Conservation (phyloP, 2,113 vertebrate species). For the Urocolius indicus region DNA sequence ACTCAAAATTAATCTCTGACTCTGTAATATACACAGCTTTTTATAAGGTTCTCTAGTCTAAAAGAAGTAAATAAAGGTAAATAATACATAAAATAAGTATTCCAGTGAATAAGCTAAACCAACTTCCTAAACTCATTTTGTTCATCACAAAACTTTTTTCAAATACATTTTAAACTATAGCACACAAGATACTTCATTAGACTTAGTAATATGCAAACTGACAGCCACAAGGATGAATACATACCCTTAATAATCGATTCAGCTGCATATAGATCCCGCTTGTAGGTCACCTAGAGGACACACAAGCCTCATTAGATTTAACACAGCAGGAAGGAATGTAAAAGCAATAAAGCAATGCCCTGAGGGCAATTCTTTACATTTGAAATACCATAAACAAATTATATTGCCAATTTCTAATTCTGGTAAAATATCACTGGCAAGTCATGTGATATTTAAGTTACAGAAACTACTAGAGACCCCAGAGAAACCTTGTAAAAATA, state of each 20-base stretch:
- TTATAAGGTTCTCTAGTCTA: not conserved
- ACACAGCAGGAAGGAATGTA: constrained; percentile 72
- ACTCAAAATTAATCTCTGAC: constrained; percentile 3
- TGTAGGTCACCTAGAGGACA: constrained; percentile 95
- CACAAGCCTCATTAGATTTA: constrained; percentile 75
- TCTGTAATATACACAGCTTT: not conserved
- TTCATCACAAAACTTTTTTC: constrained; percentile 19
- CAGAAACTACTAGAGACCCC: not conserved
- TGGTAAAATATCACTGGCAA: constrained; percentile 32
- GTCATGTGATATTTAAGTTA: constrained; percentile 15
- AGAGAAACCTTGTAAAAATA: not conserved
- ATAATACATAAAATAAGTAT: constrained; percentile 20
- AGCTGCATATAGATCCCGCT: constrained; percentile 90
- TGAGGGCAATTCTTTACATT: constrained; percentile 61
- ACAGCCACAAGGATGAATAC: constrained; percentile 66
- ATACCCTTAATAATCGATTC: constrained; percentile 96
- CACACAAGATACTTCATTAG: constrained; percentile 20
- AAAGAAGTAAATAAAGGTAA: not conserved
- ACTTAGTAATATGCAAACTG: constrained; percentile 48
- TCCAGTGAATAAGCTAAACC: constrained; percentile 20
- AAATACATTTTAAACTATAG: constrained; percentile 52
- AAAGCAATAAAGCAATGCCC: constrained; percentile 69
- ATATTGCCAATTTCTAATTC: constrained; percentile 62
- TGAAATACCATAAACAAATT: constrained; percentile 50
- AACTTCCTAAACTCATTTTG: constrained; percentile 17